Base-by-base conservation (phyloP, 2,888 invertebrate species). In the Coleophora deauratella region DNA sequence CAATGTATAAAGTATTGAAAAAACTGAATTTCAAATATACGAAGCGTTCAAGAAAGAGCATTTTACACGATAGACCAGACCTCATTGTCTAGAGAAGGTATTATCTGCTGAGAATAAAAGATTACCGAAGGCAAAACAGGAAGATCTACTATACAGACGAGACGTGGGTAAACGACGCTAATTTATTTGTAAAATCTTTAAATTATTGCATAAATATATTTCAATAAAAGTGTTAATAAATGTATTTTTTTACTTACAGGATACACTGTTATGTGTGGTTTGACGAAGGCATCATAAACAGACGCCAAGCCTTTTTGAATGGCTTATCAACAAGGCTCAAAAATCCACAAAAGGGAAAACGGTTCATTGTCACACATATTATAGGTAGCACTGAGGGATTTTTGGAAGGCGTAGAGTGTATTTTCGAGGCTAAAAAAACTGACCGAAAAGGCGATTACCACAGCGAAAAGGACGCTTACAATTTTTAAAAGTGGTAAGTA, bases 401-500 rank as follows among this genome's bases (percentile, higher is more conserved):
- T 38, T 14, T 52, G 13, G 47, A 51, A 40, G 51, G 37, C 10
- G 47, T 38, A 7, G 39, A 40, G 12, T 46, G 36, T 31, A 40
- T 54, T 36, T 51, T 51, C 42, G 45, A 54, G 37, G 46, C 42
- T 9, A 50, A 51, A 43, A 52, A 51, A 40, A 32, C 12, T n/a
- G 35, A 40, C 3, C 9, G 21, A 9, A 37, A 37, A 2, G 47
- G 42, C 4, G 46, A 50, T 39, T 47, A 50, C 40, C 48, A 48
- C 28, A 40, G 41, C 10, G 43, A 47, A 45, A 55, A 49, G 47
- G 45, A 49, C 37, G 38, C 50, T 9, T 33, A 44, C 28, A 43
- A 48, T 37, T 52, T 47, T 33, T 46, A 54, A 45, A 41, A 44
- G 34, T 54, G 21, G 21, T 21, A 21, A 21, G 21, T 6, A 21